Base-by-base conservation (phyloP, 2,888 invertebrate species). In the Liopterus haemorrhoidalis region DNA sequence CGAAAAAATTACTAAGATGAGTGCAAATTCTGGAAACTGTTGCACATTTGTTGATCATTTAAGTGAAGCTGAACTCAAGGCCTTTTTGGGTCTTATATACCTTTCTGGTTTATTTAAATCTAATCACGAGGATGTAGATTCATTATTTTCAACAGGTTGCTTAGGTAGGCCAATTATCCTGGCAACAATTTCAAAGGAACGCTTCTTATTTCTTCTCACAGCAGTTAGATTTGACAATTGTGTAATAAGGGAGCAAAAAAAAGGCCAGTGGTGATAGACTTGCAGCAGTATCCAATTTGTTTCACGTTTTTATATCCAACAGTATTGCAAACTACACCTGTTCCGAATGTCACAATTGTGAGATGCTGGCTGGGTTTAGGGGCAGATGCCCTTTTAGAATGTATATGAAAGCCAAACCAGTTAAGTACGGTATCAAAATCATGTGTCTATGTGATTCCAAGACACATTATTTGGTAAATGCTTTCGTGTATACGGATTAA, bases 391-490 rank as follows among this genome's bases (percentile, higher is more conserved):
- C n/a, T 4, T 53, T 51, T 32, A 46, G 35, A 24, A 31, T 51
- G 21, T 51, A 46, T 31, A 53, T 53, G 33, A 49, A 46, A 6
- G 46, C 27, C 2, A 56, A 56, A 37, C 57, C 56, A 19, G 45
- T 43, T 8, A 57, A 50, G 45, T 51, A 57, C 42, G 52, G 52
- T 4, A 45, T 57, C 30, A 57, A 57, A 49, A 21, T 55, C 9
- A 41, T 30, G 30, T 35, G 19, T 50, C 37, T 24, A 28, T 51
- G 14, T 44, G 54, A 56, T 54, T 53, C 54, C 2, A 38, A 41
- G 15, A 49, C 46, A 31, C 37, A 27, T 12, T 51, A 48, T 18
- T 32, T 54, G 36, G 43, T 42, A 25, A 51, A 52, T 48, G 49
- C 39, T 5, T 49, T 44, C 35, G 41, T 54, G 11, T 54, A 54